These are phyloP conservation scores for Anas acuta DNA, from an alignment of 2,797 vertebrate species.

Conservation along the genomic window DNA sequence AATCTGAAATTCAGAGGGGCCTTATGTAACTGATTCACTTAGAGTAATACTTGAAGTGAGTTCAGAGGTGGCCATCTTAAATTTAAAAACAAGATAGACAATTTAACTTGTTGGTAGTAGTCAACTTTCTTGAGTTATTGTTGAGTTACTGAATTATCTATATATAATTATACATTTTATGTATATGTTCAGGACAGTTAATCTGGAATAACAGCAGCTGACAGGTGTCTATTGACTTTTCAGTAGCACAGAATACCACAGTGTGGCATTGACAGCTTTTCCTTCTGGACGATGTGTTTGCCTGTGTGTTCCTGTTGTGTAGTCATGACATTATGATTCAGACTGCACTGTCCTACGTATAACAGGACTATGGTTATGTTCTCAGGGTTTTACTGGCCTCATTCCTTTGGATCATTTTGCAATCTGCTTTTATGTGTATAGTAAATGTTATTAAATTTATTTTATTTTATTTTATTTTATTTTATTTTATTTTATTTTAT, in stretches of 20 bases:
- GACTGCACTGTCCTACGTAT: rapidly evolving
- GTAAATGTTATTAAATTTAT: not conserved
- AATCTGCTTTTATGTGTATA: not conserved
- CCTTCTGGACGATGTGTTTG: not conserved
- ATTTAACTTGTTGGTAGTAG: not conserved
- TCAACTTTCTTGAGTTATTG: not conserved
- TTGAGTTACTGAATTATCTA: too few relatives aligned
- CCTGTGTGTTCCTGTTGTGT: not conserved
- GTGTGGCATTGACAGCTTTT: not conserved
- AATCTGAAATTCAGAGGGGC: not conserved
- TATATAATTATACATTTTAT: not conserved
- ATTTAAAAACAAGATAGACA: not conserved
- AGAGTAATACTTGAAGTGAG: not conserved
- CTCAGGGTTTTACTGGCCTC: not conserved
- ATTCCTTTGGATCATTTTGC: not conserved
- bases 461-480: too few relatives aligned
- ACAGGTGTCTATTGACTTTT: not conserved
- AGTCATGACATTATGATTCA: not conserved
- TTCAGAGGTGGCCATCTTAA: not conserved
- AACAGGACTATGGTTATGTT: not conserved
- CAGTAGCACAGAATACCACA: not conserved
- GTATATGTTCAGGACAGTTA: not conserved
- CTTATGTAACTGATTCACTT: not conserved
- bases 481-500: too few relatives aligned
- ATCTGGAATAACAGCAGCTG: not conserved